These are phyloP conservation scores for Cetonia aurata DNA, from an alignment of 2,888 invertebrate genomes.

Conservation along the genomic window DNA sequence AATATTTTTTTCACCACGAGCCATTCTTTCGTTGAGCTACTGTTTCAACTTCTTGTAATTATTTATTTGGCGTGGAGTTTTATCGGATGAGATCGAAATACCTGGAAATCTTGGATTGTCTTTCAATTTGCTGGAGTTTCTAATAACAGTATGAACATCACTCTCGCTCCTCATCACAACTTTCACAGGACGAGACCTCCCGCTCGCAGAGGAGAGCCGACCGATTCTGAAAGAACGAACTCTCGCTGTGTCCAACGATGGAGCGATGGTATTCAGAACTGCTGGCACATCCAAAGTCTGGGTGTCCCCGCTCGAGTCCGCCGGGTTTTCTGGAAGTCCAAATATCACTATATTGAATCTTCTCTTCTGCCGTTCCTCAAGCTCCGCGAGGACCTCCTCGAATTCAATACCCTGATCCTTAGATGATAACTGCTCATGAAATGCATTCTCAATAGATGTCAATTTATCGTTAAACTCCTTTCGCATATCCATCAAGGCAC, in stretches of 20 bases:
- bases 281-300: background rate
- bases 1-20: slow-evolving; percentile 10
- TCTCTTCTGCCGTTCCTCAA: background rate
- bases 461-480: background rate
- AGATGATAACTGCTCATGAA: background rate
- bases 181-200: slow-evolving; percentile 7
- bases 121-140: background rate
- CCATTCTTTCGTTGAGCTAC: background rate
- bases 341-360: background rate
- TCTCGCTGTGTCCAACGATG: background rate
- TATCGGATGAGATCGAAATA: background rate
- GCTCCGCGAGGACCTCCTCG: background rate
- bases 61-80: slow-evolving; percentile 1
- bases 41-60: slow-evolving; percentile 3
- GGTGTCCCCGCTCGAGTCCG: background rate
- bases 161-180: background rate
- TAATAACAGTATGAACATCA: slow-evolving; percentile 11
- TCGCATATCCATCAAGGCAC: background rate
- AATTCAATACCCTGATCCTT: background rate
- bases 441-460: background rate
- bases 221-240: background rate
- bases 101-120: background rate
- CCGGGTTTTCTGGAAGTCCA: background rate
- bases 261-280: background rate
- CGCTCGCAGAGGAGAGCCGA: background rate